Conservation (phyloP, 2,888 invertebrate species). For the Cecidostiba fungosa region DNA sequence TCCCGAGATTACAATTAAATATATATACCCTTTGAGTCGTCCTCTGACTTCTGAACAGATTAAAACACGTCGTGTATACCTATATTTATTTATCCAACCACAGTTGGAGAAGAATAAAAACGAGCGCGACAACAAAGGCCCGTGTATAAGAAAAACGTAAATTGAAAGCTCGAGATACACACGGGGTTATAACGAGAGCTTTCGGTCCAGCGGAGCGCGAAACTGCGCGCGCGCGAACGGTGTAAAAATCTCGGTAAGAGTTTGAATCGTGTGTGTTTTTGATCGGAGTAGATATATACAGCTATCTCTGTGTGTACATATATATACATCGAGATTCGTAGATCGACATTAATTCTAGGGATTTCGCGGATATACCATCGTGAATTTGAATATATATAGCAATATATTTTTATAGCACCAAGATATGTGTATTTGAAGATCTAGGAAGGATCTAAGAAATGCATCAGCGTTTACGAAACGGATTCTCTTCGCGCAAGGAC, state of each 20-base stretch:
- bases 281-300: neutral
- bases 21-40: too few species aligned
- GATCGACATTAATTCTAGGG: too few species aligned
- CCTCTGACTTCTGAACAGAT: too few species aligned
- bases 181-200: conserved; percentile 8
- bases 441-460: too few species aligned
- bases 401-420: neutral
- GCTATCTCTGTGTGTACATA: neutral
- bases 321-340: neutral
- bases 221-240: neutral
- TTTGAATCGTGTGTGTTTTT: neutral
- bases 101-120: neutral
- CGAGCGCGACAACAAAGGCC: conserved; percentile 9
- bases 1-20: neutral
- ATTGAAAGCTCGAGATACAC: conserved; percentile 49
- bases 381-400: neutral
- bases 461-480: neutral
- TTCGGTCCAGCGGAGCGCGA: neutral
- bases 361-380: too few species aligned
- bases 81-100: too few species aligned
- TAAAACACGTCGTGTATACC: too few species aligned
- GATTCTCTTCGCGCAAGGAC: neutral
- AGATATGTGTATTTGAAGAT: neutral
- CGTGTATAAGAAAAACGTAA: conserved; percentile 19
- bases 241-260: too few species aligned